Percentiles rank a stretch among this genome's conserved stretches.
These are phyloP conservation scores for Eupithecia inturbata DNA, from an alignment of 2,888 invertebrate species.

Conservation along the genomic window DNA sequence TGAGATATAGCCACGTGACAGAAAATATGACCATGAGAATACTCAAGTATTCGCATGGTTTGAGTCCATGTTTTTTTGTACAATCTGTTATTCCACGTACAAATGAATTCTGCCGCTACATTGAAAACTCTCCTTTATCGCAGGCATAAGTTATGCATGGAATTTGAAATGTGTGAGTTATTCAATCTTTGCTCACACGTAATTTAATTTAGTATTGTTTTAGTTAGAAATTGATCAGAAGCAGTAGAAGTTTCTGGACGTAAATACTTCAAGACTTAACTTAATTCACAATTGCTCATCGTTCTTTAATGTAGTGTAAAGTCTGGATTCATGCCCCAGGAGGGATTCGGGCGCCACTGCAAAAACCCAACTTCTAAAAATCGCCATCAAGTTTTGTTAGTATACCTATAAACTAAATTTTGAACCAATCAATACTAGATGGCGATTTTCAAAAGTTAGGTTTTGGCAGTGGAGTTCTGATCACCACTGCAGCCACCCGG, in stretches of 20 bases:
- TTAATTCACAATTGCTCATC: background rate
- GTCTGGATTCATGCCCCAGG: background rate
- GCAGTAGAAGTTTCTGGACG: background rate
- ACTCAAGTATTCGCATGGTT: too few relatives aligned
- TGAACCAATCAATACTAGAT: background rate
- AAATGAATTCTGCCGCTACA: background rate
- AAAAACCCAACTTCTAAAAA: background rate
- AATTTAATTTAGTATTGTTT: slow-evolving; percentile 16
- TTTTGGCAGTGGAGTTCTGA: background rate
- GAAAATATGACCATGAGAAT: too few relatives aligned
- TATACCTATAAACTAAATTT: background rate
- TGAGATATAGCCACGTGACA: too few relatives aligned
- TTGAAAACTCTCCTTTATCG: background rate
- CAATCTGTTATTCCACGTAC: background rate
- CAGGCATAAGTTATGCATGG: slow-evolving; percentile 40
- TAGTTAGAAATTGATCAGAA: background rate
- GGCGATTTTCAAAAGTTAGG: background rate
- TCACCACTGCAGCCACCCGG: too few relatives aligned
- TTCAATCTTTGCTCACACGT: slow-evolving; percentile 23
- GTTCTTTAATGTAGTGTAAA: background rate
- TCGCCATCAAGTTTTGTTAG: background rate
- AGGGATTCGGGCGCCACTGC: background rate
- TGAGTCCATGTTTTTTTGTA: too few relatives aligned
- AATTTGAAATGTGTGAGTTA: slow-evolving; percentile 37
- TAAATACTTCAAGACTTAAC: background rate